Conservation (phyloP, 2,113 vertebrate species). For the Cygnus buccinator region DNA sequence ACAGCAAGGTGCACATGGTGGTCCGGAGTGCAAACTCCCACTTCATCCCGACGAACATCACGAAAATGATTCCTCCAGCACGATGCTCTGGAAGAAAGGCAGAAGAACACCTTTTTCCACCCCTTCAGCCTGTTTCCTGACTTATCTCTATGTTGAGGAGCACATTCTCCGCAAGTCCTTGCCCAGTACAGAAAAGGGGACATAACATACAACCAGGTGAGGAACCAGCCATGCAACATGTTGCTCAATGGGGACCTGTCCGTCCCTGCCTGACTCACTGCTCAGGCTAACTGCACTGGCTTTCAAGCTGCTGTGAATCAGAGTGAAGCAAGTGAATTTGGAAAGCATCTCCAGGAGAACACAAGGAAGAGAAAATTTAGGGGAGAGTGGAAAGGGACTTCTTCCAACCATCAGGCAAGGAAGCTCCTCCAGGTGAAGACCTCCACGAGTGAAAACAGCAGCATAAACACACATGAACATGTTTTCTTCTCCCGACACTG, state of each 20-base stretch:
- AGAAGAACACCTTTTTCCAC: neutral
- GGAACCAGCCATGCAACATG: rapidly evolving
- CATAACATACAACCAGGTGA: neutral
- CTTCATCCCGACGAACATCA: neutral
- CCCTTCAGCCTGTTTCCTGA: neutral
- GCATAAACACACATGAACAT: rapidly evolving
- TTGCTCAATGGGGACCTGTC: rapidly evolving
- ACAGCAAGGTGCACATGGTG: neutral
- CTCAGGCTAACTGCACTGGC: neutral
- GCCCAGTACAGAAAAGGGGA: neutral
- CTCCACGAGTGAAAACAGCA: neutral
- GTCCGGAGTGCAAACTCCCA: no score
- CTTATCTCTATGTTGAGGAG: neutral
- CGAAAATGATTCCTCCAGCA: neutral
- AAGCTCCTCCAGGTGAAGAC: neutral
- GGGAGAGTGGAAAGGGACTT: neutral
- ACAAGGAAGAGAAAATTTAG: neutral
- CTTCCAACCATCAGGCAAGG: neutral
- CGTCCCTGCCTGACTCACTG: rapidly evolving
- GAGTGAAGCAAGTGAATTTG: neutral
- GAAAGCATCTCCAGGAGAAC: neutral
- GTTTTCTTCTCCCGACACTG: neutral
- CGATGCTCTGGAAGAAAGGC: rapidly evolving
- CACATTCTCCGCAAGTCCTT: neutral
- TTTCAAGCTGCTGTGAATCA: neutral